Evolutionary conservation across 92 coral and sea anemone genomes (phyloP).

Genomic region (Porites divaricata): DNA sequence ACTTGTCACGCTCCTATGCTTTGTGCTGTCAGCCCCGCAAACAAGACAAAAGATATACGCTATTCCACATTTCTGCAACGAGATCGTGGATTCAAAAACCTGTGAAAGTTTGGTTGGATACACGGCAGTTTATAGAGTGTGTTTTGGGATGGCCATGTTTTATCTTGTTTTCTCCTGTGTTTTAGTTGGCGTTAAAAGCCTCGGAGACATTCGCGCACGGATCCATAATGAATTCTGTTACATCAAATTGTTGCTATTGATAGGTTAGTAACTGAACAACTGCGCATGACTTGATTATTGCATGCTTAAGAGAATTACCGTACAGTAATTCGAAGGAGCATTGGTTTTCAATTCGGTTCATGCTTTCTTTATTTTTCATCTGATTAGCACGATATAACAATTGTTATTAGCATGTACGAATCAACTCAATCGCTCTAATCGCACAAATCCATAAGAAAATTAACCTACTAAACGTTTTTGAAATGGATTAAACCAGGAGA

Average conservation of each 20-base stretch:
- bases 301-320: no score
- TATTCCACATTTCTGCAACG: slow-evolving; percentile 64
- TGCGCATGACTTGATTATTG: neutral
- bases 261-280: slow-evolving; percentile 55
- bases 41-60: slow-evolving; percentile 45
- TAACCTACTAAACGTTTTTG: no score
- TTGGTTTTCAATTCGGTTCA: no score
- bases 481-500: no score
- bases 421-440: no score
- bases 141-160: slow-evolving; percentile 71
- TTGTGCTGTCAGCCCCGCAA: slow-evolving; percentile 57
- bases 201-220: slow-evolving; percentile 55
- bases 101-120: slow-evolving; percentile 77
- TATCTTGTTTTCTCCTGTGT: slow-evolving; percentile 60
- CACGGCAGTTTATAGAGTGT: slow-evolving; percentile 78
- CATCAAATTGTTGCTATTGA: slow-evolving; percentile 50
- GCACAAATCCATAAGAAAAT: no score
- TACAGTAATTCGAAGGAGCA: no score
- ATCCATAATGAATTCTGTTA: slow-evolving; percentile 80
- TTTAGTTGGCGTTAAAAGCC: slow-evolving; percentile 58
- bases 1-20: slow-evolving; percentile 46
- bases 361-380: no score
- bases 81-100: slow-evolving; percentile 37
- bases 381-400: no score
- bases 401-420: no score